Evolutionary conservation across 2,113 vertebrate species (phyloP).

Genomic region (Falcunculus frontatus): DNA sequence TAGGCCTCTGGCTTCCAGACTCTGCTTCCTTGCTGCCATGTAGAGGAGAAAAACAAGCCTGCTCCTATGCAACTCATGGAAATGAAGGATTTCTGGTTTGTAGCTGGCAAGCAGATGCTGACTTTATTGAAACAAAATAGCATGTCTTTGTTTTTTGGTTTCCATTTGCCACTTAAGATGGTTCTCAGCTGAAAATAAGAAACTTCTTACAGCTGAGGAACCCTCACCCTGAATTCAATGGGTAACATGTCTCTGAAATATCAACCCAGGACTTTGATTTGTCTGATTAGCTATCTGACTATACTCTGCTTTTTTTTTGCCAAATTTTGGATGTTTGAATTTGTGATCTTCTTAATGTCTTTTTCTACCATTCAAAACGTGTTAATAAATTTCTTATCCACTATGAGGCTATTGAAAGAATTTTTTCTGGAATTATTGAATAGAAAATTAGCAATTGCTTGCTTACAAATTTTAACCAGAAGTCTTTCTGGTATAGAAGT

Average conservation of each 20-base stretch:
- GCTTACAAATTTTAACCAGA: background rate
- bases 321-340: background rate
- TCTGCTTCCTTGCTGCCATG: background rate
- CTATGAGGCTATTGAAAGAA: background rate
- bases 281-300: background rate
- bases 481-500: background rate
- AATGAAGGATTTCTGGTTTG: background rate
- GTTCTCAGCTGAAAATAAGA: background rate
- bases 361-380: background rate
- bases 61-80: background rate
- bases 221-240: background rate
- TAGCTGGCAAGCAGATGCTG: background rate
- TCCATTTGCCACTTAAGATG: background rate
- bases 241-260: background rate
- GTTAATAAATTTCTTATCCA: conserved; percentile 11
- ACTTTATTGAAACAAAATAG: background rate
- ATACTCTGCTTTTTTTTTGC: background rate
- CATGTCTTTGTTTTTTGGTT: background rate
- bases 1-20: background rate
- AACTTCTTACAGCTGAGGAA: background rate
- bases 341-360: background rate
- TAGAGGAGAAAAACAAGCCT: background rate
- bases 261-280: background rate
- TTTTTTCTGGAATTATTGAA: background rate
- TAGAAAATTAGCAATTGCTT: background rate